A percentile compares a stretch with the other conserved stretches of the same genome.
These are phyloP conservation scores for Dicentrarchus labrax DNA, from an alignment of 2,113 vertebrate genomes.

Conservation along the genomic window DNA sequence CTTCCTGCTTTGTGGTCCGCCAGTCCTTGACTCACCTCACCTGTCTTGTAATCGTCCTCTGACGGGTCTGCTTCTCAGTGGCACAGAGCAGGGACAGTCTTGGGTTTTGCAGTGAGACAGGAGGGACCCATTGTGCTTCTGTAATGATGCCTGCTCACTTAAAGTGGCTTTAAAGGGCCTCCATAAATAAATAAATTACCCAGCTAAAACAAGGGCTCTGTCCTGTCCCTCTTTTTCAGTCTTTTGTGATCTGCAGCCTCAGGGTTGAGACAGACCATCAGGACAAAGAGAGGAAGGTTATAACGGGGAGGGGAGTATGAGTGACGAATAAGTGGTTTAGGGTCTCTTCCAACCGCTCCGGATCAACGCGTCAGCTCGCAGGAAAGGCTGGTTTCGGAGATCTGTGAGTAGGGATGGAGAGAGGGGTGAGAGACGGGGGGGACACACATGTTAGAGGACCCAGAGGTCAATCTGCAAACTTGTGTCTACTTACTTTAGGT, in stretches of 20 bases:
- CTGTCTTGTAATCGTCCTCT: conserved; percentile 28
- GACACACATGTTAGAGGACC: conserved; percentile 75
- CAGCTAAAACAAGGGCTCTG: conserved; percentile 73
- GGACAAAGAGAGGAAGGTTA: conserved; percentile 65
- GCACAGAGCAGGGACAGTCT: conserved; percentile 46
- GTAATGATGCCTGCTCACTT: conserved; percentile 64
- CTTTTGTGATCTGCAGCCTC: conserved; percentile 78
- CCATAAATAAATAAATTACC: conserved; percentile 88
- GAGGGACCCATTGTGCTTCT: conserved; percentile 65
- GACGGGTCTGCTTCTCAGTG: conserved; percentile 14
- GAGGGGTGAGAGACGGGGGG: conserved; percentile 67
- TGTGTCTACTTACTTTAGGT: background rate
- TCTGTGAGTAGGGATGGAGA: conserved; percentile 84
- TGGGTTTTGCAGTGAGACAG: conserved; percentile 31
- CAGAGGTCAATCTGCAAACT: conserved; percentile 46
- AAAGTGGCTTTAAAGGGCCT: conserved; percentile 75
- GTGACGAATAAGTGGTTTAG: conserved; percentile 80
- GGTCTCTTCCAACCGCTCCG: conserved; percentile 87
- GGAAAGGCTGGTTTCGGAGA: conserved; percentile 89
- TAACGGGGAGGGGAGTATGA: conserved; percentile 56
- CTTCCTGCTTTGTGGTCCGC: conserved; percentile 24
- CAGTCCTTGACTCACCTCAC: conserved; percentile 44
- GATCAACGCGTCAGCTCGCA: conserved; percentile 87
- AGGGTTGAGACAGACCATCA: conserved; percentile 66
- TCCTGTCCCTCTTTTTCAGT: conserved; percentile 75